Conservation (phyloP, 2,888 invertebrate genomes). For the Lepidocyrtoides sp. region DNA sequence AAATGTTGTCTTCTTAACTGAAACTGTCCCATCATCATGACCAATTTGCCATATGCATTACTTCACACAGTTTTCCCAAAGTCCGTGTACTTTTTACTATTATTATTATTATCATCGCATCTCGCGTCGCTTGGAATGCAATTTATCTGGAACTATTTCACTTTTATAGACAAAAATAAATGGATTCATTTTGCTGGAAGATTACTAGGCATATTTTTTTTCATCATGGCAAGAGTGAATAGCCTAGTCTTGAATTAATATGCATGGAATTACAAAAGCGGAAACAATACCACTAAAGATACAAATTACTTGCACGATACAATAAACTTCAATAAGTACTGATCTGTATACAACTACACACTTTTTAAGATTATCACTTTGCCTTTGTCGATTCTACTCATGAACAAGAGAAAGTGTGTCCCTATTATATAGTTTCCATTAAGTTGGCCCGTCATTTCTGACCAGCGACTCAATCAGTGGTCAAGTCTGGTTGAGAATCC, state of each 20-base stretch:
- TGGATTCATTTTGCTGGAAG: slow-evolving; percentile 50
- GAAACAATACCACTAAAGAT: slow-evolving; percentile 34
- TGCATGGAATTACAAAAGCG: slow-evolving; percentile 50
- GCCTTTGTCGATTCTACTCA: not conserved
- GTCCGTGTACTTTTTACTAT: slow-evolving; percentile 46
- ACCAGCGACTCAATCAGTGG: slow-evolving; percentile 71
- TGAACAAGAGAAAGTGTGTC: not conserved
- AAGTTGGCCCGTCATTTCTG: slow-evolving; percentile 66
- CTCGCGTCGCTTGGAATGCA: slow-evolving; percentile 57
- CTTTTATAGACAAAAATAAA: slow-evolving; percentile 56
- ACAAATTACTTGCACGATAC: slow-evolving; percentile 45
- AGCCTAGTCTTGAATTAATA: slow-evolving; percentile 39
- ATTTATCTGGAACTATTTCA: slow-evolving; percentile 64
- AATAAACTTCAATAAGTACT: not conserved
- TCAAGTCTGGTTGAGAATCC: slow-evolving; percentile 69
- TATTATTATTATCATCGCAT: slow-evolving; percentile 57
- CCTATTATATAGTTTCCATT: slow-evolving; percentile 28
- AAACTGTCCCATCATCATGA: slow-evolving; percentile 70
- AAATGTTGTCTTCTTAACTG: slow-evolving; percentile 61
- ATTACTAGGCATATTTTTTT: slow-evolving; percentile 23
- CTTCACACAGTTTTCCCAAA: slow-evolving; percentile 73
- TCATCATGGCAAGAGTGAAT: not conserved
- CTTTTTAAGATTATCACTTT: not conserved
- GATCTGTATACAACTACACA: not conserved
- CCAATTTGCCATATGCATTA: slow-evolving; percentile 77